Evolutionary conservation across 2,888 invertebrate genomes (phyloP).

Genomic region (Ptychoptera albimana): DNA sequence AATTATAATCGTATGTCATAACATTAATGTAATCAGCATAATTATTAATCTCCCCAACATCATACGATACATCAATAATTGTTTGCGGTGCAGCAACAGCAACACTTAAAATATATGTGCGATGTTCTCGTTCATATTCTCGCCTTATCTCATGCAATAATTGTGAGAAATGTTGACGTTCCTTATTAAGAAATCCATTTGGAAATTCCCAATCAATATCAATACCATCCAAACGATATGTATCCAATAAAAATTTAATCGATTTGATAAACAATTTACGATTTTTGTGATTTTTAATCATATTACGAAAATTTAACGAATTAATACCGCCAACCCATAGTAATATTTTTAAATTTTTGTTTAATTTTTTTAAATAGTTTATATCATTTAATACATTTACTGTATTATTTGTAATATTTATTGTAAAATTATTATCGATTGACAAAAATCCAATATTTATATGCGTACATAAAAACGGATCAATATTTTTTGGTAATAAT

Average conservation of each 20-base stretch:
- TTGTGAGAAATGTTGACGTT: slow-evolving; percentile 58
- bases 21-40: slow-evolving; percentile 74
- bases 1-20: slow-evolving; percentile 89
- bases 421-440: slow-evolving; percentile 42
- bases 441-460: slow-evolving; percentile 61
- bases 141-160: slow-evolving; percentile 54
- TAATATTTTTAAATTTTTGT: slow-evolving; percentile 56
- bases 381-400: too few species aligned
- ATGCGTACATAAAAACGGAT: slow-evolving; percentile 66
- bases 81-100: slow-evolving; percentile 67
- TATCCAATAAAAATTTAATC: slow-evolving; percentile 27
- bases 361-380: slow-evolving; percentile 34
- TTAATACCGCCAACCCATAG: slow-evolving; percentile 51
- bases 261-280: slow-evolving; percentile 47
- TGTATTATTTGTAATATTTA: slow-evolving; percentile 24
- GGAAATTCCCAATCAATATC: slow-evolving; percentile 84
- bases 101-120: slow-evolving; percentile 47
- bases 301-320: slow-evolving; percentile 46
- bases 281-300: slow-evolving; percentile 53
- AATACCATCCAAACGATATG: slow-evolving; percentile 22
- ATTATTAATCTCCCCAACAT: slow-evolving; percentile 58
- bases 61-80: slow-evolving; percentile 61
- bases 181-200: slow-evolving; percentile 36
- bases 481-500: slow-evolving; percentile 40
- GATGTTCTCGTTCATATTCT: slow-evolving; percentile 43